These are phyloP conservation scores for Erethizon dorsatum DNA, from an alignment of 2,797 vertebrate species.

Conservation along the genomic window DNA sequence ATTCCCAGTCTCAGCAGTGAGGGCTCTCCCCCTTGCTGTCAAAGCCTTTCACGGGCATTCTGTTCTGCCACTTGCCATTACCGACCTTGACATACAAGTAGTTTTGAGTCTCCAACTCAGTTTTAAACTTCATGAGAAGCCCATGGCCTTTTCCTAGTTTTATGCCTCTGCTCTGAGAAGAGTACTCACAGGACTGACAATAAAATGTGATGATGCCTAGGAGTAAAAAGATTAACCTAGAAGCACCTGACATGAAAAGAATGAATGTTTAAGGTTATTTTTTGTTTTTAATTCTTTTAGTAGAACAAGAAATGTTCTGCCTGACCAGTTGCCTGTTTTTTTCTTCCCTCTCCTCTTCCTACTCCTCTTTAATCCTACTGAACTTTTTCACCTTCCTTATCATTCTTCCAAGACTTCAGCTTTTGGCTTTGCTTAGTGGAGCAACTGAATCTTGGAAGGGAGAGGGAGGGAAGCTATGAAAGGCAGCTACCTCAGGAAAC, in stretches of 20 bases:
- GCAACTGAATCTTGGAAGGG: neutral
- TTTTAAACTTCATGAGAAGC: constrained; percentile 15
- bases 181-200: neutral
- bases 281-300: neutral
- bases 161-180: neutral
- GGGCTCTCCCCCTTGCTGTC: neutral
- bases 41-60: neutral
- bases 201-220: neutral
- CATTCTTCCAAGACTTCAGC: neutral
- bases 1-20: neutral
- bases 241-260: neutral
- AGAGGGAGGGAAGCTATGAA: neutral
- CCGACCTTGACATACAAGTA: neutral
- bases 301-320: neutral
- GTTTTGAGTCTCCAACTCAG: neutral
- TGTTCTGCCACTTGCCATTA: neutral
- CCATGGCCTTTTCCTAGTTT: neutral
- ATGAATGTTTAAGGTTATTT: neutral
- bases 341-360: neutral
- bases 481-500: neutral
- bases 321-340: neutral
- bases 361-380: neutral
- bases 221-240: neutral
- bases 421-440: neutral
- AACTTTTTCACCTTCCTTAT: neutral